These are phyloP conservation scores for Epizoanthus illoricatus DNA, from an alignment of 92 coral and sea anemone species.

Conservation along the genomic window DNA sequence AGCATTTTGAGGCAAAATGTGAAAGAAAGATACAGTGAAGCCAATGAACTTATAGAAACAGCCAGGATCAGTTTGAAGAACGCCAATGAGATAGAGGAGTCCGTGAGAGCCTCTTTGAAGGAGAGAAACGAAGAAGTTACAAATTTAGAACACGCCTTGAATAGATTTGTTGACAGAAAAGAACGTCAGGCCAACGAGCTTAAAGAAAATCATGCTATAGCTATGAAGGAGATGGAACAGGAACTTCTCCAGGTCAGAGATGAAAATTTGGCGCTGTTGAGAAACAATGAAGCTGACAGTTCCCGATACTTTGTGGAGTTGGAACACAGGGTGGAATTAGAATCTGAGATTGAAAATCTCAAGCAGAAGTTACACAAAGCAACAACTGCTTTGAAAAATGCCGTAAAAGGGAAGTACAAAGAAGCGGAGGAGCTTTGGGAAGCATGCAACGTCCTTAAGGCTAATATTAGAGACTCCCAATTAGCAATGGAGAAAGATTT, in stretches of 20 bases:
- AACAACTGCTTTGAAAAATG: neutral
- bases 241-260: neutral
- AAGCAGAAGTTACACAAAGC: neutral
- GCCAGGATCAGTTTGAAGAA: conserved; percentile 8
- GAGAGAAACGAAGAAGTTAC: conserved; percentile 7
- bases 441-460: neutral
- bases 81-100: conserved; percentile 18
- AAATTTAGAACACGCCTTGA: conserved; percentile 11
- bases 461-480: neutral
- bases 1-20: conserved; percentile 8
- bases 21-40: neutral
- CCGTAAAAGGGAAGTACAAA: neutral
- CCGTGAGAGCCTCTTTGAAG: neutral
- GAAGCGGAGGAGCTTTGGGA: conserved; percentile 24
- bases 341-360: conserved; percentile 1
- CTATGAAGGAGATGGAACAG: neutral
- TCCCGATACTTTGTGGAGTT: neutral
- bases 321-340: conserved; percentile 13
- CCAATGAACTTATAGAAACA: conserved; percentile 8
- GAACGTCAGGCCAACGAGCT: conserved; percentile 10
- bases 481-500: neutral
- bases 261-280: neutral
- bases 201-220: neutral
- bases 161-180: conserved; percentile 4
- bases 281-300: neutral